Evolutionary conservation across 2,113 vertebrate genomes (phyloP).

Genomic region (Galbula dea): DNA sequence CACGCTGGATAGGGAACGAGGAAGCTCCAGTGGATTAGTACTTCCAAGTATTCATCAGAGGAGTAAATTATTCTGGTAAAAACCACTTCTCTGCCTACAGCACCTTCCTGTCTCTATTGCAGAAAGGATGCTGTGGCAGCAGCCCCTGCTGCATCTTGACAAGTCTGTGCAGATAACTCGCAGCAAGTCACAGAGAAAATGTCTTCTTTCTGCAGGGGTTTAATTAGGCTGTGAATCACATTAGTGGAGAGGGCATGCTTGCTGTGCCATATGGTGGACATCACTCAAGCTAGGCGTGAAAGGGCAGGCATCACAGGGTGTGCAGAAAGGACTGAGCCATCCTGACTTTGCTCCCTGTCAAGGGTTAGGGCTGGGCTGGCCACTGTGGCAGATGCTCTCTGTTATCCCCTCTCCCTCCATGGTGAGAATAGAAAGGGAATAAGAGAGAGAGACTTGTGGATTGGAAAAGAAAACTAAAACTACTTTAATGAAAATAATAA

Average conservation of each 20-base stretch:
- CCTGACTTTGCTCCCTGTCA: neutral
- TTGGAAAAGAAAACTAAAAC: no score
- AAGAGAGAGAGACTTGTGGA: no score
- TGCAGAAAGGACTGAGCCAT: neutral
- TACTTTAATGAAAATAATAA: no score
- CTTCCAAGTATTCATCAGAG: neutral
- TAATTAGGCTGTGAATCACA: conserved; percentile 11
- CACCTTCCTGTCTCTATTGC: neutral
- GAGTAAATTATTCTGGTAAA: neutral
- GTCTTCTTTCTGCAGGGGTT: neutral
- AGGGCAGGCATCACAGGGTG: neutral
- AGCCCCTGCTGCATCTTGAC: neutral
- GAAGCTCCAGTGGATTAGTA: neutral
- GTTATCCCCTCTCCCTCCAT: no score
- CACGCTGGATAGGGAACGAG: neutral
- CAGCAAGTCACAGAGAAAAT: neutral
- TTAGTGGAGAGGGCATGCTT: neutral
- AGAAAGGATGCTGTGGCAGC: neutral
- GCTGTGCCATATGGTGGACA: neutral
- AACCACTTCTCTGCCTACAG: neutral
- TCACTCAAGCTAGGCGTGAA: neutral
- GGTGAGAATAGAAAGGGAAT: no score
- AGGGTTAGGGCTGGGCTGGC: no score
- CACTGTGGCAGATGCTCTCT: no score
- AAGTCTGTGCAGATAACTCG: neutral